Evolutionary conservation across 2,113 vertebrate genomes (phyloP), one percentile per base, ranked within the genome.

Genomic region (Daubentonia madagascariensis): DNA sequence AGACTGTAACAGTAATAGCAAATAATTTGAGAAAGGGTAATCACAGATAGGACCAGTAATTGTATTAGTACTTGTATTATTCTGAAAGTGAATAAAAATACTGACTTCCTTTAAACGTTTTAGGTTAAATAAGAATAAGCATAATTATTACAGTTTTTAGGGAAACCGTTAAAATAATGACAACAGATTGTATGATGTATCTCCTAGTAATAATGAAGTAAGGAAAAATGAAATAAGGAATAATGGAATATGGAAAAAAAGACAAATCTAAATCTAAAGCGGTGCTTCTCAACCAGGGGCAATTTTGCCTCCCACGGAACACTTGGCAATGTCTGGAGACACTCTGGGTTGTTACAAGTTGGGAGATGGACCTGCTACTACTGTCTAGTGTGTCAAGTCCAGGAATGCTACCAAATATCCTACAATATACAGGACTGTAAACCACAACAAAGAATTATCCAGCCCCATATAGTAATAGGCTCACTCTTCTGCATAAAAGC

Each of bases 311-410:
- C n/a, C 13, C 9, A 59, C 40, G 32, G 37, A 70, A 70, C 14
- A 30, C n/a, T 70, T 78, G 59, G 22, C 3, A 59, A 59, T 6
- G 5, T 68, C 16, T 43, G 9, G 43, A 90, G 70, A 45, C 8
- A 61, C n/a, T n/a, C 11, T 45, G 45, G 20, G 4, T 37, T 35
- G 1, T 76, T 52, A 23, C 13, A 85, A 30, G 12, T n/a, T 28
- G 6, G 11, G 17, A 3, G 1, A 3, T 16, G 28, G 3, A 12
- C 8, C 12, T 4, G 2, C 45, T 30, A 13, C 17, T 63, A 72
- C 7, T 23, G 25, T 10, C 17, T 52, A 72, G 4, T 73, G 63
- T 32, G 7, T 28, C 83, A 16, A 57, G n/a, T 11, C 30, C 5
- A 78, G 57, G 8, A 30, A 70, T 43, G 37, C 6, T 45, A 9